phyloP scores from a whole-genome alignment of 2,888 invertebrate genomes.

The Drosophila prolongata region DNA sequence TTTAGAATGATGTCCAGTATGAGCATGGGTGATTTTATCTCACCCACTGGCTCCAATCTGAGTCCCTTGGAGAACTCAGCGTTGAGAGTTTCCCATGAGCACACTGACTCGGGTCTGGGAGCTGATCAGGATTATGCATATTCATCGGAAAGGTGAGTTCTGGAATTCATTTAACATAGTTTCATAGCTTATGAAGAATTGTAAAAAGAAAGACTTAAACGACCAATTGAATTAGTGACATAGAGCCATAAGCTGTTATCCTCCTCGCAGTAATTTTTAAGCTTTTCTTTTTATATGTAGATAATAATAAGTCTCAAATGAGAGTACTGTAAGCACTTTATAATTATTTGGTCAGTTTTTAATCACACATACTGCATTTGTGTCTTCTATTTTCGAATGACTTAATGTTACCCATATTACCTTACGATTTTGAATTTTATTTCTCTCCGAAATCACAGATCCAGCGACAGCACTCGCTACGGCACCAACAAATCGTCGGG shows the following conservation, averaged over 20 bases:
- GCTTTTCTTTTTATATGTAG: too few species aligned
- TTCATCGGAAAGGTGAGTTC: constrained; percentile 87
- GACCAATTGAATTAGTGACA: too few species aligned
- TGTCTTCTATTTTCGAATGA: too few species aligned
- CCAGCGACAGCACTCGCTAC: constrained; percentile 87
- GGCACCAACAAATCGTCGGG: constrained; percentile 85
- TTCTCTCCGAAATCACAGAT: constrained; percentile 73
- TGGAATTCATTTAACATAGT: neutral
- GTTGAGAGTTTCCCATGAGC: constrained; percentile 89
- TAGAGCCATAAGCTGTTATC: too few species aligned
- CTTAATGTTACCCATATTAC: too few species aligned
- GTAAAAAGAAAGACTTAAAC: too few species aligned
- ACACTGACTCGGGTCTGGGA: constrained; percentile 91
- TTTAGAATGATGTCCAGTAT: constrained; percentile 85
- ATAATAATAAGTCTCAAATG: too few species aligned
- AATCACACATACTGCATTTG: too few species aligned
- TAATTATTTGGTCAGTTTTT: too few species aligned
- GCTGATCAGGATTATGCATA: constrained; percentile 91
- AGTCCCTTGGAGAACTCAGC: constrained; percentile 84
- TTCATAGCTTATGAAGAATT: too few species aligned
- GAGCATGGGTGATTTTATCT: constrained; percentile 85
- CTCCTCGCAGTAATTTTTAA: too few species aligned
- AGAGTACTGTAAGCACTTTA: too few species aligned
- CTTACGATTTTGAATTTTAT: neutral
- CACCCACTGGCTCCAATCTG: constrained; percentile 84